phyloP scores from a whole-genome alignment of 2,888 invertebrate species.

The Auanema freiburgensis region DNA sequence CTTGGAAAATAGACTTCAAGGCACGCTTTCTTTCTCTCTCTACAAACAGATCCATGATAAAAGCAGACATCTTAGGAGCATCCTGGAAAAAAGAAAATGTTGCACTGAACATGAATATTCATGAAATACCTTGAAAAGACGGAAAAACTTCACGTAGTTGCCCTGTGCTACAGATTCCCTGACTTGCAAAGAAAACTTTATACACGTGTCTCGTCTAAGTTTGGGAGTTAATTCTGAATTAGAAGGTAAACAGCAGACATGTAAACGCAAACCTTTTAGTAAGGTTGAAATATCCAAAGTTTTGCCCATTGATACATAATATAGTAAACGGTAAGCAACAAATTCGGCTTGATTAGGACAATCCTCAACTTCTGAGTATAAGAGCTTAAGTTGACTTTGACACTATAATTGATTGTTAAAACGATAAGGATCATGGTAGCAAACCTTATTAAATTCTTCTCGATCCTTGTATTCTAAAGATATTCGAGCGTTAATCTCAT shows the following conservation, averaged over 20 bases:
- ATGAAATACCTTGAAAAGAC: constrained; percentile 73
- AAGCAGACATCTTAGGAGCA: constrained; percentile 92
- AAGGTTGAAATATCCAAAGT: constrained; percentile 93
- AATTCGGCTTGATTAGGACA: constrained; percentile 82
- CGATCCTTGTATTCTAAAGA: constrained; percentile 95
- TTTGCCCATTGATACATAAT: constrained; percentile 96
- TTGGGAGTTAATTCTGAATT: constrained; percentile 33
- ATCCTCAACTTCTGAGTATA: constrained; percentile 72
- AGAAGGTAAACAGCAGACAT: no score
- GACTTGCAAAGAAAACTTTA: constrained; percentile 76
- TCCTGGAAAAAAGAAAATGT: constrained; percentile 71
- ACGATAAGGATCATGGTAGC: neutral
- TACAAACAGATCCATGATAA: constrained; percentile 96
- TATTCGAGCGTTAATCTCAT: constrained; percentile 96
- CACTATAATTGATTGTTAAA: constrained; percentile 74
- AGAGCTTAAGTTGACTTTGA: constrained; percentile 93
- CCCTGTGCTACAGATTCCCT: constrained; percentile 89
- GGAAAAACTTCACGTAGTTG: constrained; percentile 89
- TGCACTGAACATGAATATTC: neutral
- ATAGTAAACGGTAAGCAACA: constrained; percentile 90
- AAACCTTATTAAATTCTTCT: constrained; percentile 83
- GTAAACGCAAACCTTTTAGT: constrained; percentile 70
- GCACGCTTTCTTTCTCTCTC: constrained; percentile 89
- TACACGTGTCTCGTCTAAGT: constrained; percentile 59
- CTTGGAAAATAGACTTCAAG: constrained; percentile 87